phyloP scores from a whole-genome alignment of 2,888 invertebrate genomes.

The Metacarcinus magister region DNA sequence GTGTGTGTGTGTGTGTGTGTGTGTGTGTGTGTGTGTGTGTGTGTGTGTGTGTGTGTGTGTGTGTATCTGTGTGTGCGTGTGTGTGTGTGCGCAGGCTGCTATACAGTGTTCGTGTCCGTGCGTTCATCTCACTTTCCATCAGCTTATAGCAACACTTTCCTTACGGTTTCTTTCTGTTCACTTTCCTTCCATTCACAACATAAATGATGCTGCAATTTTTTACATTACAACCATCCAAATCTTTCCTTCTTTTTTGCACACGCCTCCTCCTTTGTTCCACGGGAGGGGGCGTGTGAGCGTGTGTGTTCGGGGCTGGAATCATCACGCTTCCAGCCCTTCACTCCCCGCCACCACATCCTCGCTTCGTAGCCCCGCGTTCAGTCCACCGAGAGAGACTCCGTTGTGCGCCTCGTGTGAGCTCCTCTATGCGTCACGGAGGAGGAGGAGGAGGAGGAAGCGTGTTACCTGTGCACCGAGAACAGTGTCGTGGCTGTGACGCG shows the following conservation, averaged over 20 bases:
- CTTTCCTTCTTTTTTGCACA: background rate
- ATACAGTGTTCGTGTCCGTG: background rate
- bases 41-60: conserved; percentile 41
- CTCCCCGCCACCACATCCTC: conserved; percentile 52
- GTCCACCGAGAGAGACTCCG: background rate
- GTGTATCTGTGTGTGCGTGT: background rate
- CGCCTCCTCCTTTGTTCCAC: conserved; percentile 19
- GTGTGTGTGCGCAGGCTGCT: background rate
- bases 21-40: conserved; percentile 45
- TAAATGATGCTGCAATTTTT: conserved; percentile 7
- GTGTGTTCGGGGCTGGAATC: conserved; percentile 43
- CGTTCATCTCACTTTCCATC: background rate
- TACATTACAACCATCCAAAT: background rate
- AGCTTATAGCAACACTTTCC: background rate
- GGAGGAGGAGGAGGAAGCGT: conserved; percentile 34
- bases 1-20: conserved; percentile 48
- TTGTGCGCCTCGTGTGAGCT: conserved; percentile 54
- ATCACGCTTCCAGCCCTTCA: conserved; percentile 44
- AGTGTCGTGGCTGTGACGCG: background rate
- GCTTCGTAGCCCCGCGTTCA: conserved; percentile 35
- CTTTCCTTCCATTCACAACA: background rate
- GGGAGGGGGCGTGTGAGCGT: background rate
- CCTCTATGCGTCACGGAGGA: conserved; percentile 52
- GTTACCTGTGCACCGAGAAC: conserved; percentile 10
- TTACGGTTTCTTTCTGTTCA: background rate